A percentile compares a stretch with the other conserved stretches of the same genome.
phyloP scores from a whole-genome alignment of 2,113 vertebrate genomes.

The Tretioscincus oriximinensis region DNA sequence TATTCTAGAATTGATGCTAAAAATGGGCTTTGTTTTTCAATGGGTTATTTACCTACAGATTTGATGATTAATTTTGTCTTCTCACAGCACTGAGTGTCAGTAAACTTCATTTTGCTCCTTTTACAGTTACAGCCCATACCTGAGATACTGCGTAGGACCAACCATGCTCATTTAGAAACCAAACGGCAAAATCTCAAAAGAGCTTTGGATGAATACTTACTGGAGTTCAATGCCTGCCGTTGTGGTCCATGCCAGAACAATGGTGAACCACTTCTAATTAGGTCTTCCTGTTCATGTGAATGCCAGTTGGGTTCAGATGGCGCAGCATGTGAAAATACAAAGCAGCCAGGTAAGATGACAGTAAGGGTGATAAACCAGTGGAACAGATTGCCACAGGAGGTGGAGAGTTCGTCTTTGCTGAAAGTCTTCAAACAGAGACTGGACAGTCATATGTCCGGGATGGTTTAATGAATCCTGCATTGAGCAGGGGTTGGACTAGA shows the following conservation, averaged over 20 bases:
- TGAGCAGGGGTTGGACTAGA: no score
- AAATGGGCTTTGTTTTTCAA: not conserved
- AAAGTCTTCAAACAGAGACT: no score
- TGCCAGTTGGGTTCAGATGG: conserved; percentile 74
- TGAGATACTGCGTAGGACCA: conserved; percentile 77
- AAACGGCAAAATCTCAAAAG: conserved; percentile 74
- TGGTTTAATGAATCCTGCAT: no score
- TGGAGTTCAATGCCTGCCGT: conserved; percentile 84
- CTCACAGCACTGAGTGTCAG: no score
- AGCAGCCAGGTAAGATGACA: conserved; percentile 60
- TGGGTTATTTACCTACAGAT: not conserved
- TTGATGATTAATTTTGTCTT: no score
- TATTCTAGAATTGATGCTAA: no score
- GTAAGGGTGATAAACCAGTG: no score
- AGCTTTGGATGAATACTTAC: conserved; percentile 80
- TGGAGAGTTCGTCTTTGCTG: no score
- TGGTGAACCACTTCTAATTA: conserved; percentile 73
- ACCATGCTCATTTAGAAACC: conserved; percentile 55
- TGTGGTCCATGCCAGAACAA: conserved; percentile 83
- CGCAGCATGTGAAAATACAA: conserved; percentile 73
- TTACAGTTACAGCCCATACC: conserved; percentile 83
- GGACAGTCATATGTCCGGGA: no score
- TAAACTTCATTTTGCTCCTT: conserved; percentile 5
- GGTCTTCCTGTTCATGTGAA: conserved; percentile 77
- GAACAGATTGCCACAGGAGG: no score